A percentile compares a stretch with the other conserved stretches of the same genome.
Conservation (phyloP, 1,140 invertebrate species). For the Heliconius hermathena region DNA sequence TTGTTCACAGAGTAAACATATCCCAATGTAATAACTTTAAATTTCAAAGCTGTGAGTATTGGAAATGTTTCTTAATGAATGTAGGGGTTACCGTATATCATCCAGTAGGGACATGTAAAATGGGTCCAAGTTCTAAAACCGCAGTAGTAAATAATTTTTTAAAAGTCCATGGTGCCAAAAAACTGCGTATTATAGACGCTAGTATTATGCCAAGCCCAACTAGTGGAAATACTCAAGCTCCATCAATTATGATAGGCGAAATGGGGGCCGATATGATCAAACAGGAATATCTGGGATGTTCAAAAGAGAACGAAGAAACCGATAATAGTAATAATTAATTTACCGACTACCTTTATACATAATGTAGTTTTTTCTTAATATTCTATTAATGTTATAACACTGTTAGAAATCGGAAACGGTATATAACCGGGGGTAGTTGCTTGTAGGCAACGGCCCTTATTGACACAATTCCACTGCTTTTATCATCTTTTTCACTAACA, state of each 20-base stretch:
- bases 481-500: too few relatives aligned
- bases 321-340: too few relatives aligned
- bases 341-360: too few relatives aligned
- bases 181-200: conserved; percentile 88
- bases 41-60: conserved; percentile 83
- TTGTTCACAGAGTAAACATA: conserved; percentile 71
- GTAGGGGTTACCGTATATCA: conserved; percentile 86
- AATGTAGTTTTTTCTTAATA: too few relatives aligned
- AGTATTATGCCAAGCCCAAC: conserved; percentile 90
- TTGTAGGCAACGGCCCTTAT: too few relatives aligned
- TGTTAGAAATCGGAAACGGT: too few relatives aligned
- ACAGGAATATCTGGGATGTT: not conserved
- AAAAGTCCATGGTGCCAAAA: conserved; percentile 84
- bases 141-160: conserved; percentile 87
- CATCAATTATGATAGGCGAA: conserved; percentile 90
- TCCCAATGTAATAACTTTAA: conserved; percentile 66
- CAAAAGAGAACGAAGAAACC: too few relatives aligned
- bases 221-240: conserved; percentile 88
- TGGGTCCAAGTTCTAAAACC: conserved; percentile 84
- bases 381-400: too few relatives aligned
- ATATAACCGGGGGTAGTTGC: too few relatives aligned
- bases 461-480: too few relatives aligned
- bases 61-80: conserved; percentile 82
- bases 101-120: conserved; percentile 88
- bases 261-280: conserved; percentile 71